Evolutionary conservation across 1,140 invertebrate genomes (phyloP).

Genomic region (Plodia interpunctella): DNA sequence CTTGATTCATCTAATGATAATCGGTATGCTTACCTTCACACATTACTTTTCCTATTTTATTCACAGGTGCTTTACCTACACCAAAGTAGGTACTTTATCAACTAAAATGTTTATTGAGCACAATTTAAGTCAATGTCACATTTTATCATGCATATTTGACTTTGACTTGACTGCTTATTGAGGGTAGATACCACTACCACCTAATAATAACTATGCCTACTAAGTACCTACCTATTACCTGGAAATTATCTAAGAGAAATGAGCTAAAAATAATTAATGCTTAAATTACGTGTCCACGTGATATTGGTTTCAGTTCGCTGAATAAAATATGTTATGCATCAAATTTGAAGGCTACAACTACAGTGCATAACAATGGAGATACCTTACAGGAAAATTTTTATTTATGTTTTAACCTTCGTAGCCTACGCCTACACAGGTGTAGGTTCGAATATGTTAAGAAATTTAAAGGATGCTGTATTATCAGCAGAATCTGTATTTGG

Average conservation of each 20-base stretch:
- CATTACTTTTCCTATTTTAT: too few species aligned
- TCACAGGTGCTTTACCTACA: too few species aligned
- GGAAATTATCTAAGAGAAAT: neutral
- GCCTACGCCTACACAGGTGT: slow-evolving; percentile 89
- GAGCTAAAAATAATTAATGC: slow-evolving; percentile 16
- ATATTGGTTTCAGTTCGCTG: slow-evolving; percentile 13
- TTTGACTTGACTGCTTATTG: too few species aligned
- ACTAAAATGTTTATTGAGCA: too few species aligned
- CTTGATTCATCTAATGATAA: too few species aligned
- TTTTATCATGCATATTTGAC: too few species aligned
- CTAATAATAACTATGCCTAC: too few species aligned
- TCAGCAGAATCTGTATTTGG: slow-evolving; percentile 86
- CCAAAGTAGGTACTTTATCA: too few species aligned
- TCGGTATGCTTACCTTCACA: too few species aligned
- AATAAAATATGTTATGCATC: neutral
- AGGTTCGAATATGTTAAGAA: slow-evolving; percentile 84
- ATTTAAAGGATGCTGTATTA: slow-evolving; percentile 87
- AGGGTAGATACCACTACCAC: too few species aligned
- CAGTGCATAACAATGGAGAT: slow-evolving; percentile 78
- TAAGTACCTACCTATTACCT: neutral
- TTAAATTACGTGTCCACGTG: slow-evolving; percentile 26
- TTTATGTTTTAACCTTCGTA: slow-evolving; percentile 85
- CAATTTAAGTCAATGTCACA: too few species aligned
- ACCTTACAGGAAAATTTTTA: slow-evolving; percentile 84
- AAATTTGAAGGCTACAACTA: neutral